Conservation (phyloP, 1,140 invertebrate genomes). For the Pseudomyrmex sp. region DNA sequence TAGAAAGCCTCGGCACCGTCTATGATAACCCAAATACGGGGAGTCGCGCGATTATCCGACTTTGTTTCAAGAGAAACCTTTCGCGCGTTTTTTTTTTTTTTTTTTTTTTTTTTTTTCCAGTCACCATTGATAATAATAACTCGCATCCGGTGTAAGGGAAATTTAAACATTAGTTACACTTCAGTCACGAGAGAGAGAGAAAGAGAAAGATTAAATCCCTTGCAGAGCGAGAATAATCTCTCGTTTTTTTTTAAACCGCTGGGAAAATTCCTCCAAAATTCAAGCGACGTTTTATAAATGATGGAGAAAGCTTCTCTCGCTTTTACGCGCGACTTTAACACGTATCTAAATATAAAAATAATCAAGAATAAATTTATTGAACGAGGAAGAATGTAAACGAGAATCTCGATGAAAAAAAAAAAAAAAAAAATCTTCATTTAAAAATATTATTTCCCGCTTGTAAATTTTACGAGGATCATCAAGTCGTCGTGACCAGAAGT, state of each 20-base stretch:
- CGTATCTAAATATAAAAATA: neutral
- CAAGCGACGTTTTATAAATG: neutral
- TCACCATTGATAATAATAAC: neutral
- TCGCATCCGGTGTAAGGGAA: no score
- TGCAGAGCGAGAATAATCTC: neutral
- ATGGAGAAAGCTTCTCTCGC: no score
- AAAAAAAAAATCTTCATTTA: no score
- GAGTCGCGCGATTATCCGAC: constrained; percentile 47
- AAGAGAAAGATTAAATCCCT: neutral
- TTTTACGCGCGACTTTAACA: neutral
- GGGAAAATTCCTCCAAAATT: neutral
- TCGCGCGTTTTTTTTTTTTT: constrained; percentile 9
- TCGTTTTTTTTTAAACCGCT: neutral
- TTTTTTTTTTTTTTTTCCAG: neutral
- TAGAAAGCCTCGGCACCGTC: constrained; percentile 78
- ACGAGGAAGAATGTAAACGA: neutral
- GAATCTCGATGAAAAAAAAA: neutral
- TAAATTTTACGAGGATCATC: constrained; percentile 7
- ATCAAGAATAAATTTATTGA: neutral
- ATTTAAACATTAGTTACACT: no score
- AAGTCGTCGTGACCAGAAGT: neutral
- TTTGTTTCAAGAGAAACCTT: constrained; percentile 59
- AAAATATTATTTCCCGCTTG: neutral
- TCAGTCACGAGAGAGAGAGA: no score
- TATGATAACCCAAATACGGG: constrained; percentile 79